Evolutionary conservation across 2,797 vertebrate genomes (phyloP), one percentile per base, ranked within the genome.

Genomic region (Chromobotia macracanthus): DNA sequence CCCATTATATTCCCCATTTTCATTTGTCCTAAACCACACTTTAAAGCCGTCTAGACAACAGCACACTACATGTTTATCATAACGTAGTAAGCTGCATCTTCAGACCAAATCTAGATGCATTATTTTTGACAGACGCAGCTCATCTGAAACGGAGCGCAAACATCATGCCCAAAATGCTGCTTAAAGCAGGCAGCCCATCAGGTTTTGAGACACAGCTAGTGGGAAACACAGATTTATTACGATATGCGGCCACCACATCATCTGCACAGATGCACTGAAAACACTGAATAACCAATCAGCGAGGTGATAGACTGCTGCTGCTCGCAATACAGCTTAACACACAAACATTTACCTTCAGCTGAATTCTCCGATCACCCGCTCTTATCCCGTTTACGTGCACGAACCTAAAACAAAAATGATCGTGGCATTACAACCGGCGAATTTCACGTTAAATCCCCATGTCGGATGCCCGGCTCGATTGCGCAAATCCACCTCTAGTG

Each of bases 401-500:
- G 51, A 31, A 7, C 60, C 41, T 65, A 23, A 51, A 50, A 15
- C 56, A 67, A 15, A n/a, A 51, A 78, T 19, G n/a, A 21, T 31
- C 16, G 46, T 65, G 65, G 48, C 74, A 72, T 50, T 55, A 69
- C 15, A 44, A 19, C 44, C 44, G 28, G 65, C 21, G 8, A 64
- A 41, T 41, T 58, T 76, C 6, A 18, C 53, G 70, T 41, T 61
- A 74, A 60, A 69, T 51, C 56, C 1, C 58, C 72, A 56, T 61
- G 75, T 44, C 74, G 60, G n/a, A 48, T 25, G 28, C 58, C 38
- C 81, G 80, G 58, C 65, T 67, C 8, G 71, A 55, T 71, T 51
- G 84, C 68, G 65, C 18, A 82, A 83, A 88, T 87, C 89, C 91
- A 91, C 92, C 89, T 91, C 89, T 72, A 73, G 88, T 94, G 94